phyloP scores from a whole-genome alignment of 2,888 invertebrate species.

The Pteria penguin region DNA sequence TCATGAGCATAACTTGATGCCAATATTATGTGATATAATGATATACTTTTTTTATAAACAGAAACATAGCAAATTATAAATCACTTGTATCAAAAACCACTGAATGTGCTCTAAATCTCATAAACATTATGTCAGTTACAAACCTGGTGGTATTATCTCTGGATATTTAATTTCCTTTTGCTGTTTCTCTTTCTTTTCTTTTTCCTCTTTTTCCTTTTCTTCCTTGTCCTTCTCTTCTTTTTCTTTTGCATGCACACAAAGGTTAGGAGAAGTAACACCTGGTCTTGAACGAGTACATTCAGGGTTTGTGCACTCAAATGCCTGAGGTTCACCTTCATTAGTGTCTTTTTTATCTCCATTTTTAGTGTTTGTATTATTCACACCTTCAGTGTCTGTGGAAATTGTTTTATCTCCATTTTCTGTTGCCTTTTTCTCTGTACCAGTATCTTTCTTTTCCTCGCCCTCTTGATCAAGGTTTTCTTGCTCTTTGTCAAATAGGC shows the following conservation, averaged over 20 bases:
- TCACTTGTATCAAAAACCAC: no score
- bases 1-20: neutral
- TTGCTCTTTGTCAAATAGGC: constrained; percentile 50
- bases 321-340: constrained; percentile 1
- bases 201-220: constrained; percentile 41
- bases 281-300: constrained; percentile 68
- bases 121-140: no score
- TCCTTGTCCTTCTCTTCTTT: constrained; percentile 48
- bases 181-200: constrained; percentile 29
- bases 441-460: constrained; percentile 33
- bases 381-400: neutral
- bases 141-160: constrained; percentile 16
- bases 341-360: constrained; percentile 26
- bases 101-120: no score
- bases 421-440: constrained; percentile 16
- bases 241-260: constrained; percentile 62
- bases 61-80: no score
- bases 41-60: neutral
- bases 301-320: constrained; percentile 68
- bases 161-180: constrained; percentile 27
- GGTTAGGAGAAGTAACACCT: constrained; percentile 55
- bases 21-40: neutral
- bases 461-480: constrained; percentile 41
- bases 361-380: constrained; percentile 29
- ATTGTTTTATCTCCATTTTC: neutral